phyloP scores from a whole-genome alignment of 1,140 invertebrate genomes.

The Cotesia typhae region DNA sequence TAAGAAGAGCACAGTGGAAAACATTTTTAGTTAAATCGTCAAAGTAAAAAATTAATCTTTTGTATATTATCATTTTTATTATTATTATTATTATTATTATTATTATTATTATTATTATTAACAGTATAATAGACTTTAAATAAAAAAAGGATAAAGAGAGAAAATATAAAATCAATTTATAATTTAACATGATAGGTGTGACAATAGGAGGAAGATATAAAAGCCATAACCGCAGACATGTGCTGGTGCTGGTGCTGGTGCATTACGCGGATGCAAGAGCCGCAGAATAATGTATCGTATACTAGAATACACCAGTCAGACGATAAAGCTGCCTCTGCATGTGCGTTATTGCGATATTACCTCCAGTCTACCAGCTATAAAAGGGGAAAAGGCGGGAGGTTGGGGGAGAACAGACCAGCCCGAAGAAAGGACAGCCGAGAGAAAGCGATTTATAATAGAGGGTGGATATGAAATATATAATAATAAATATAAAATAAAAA shows the following conservation, averaged over 20 bases:
- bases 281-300: constrained; percentile 33
- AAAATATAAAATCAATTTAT: background rate
- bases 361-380: background rate
- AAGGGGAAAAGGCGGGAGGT: constrained; percentile 35
- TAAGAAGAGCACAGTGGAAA: background rate
- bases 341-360: constrained; percentile 56
- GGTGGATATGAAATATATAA: background rate
- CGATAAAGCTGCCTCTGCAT: constrained; percentile 49
- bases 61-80: too few relatives aligned
- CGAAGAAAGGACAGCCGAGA: constrained; percentile 10
- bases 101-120: too few relatives aligned
- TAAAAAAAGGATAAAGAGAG: constrained; percentile 1
- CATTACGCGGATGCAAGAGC: constrained; percentile 27
- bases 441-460: constrained; percentile 1
- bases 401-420: background rate
- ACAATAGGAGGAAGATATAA: constrained; percentile 11
- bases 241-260: constrained; percentile 34
- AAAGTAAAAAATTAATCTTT: too few relatives aligned
- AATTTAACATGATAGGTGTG: background rate
- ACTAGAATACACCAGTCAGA: constrained; percentile 12
- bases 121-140: too few relatives aligned
- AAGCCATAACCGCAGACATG: constrained; percentile 28
- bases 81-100: too few relatives aligned
- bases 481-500: background rate
- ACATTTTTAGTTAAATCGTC: too few relatives aligned